Conservation (phyloP, 2,888 invertebrate species). For the Anthophora plumipes region DNA sequence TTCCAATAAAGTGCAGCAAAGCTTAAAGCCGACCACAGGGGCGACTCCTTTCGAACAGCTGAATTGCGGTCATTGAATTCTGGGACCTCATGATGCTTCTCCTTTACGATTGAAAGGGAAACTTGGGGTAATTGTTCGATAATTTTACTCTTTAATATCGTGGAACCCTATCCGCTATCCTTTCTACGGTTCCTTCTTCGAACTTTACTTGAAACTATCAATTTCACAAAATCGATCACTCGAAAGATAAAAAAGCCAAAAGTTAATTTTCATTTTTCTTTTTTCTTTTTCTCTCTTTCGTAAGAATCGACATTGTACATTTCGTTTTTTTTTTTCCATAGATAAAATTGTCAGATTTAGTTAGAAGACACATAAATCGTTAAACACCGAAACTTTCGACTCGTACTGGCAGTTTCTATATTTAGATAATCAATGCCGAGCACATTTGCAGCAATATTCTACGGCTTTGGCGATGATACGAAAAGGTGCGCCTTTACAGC, state of each 20-base stretch:
- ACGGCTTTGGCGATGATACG: slow-evolving; percentile 48
- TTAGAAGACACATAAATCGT: slow-evolving; percentile 58
- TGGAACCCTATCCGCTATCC: too few species aligned
- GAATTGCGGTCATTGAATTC: slow-evolving; percentile 51
- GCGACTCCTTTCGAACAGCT: slow-evolving; percentile 32
- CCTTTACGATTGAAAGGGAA: slow-evolving; percentile 10
- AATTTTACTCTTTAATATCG: too few species aligned
- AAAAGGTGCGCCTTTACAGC: slow-evolving; percentile 17
- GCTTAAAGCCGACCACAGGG: slow-evolving; percentile 48
- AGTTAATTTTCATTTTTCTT: too few species aligned
- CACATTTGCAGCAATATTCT: slow-evolving; percentile 68
- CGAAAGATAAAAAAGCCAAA: too few species aligned
- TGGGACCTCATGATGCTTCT: slow-evolving; percentile 8
- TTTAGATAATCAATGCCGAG: slow-evolving; percentile 81
- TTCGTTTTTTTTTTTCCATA: background rate
- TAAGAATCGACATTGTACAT: too few species aligned
- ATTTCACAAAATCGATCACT: too few species aligned
- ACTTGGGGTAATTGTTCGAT: background rate
- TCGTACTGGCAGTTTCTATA: slow-evolving; percentile 74
- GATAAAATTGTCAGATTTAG: slow-evolving; percentile 38
- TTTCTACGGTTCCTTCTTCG: too few species aligned
- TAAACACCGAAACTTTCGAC: slow-evolving; percentile 42
- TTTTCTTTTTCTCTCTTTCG: too few species aligned
- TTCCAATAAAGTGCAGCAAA: slow-evolving; percentile 78
- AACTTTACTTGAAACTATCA: too few species aligned